A percentile compares a stretch with the other conserved stretches of the same genome.
Evolutionary conservation across 1,140 invertebrate species (phyloP).

Genomic region (Papilio polytes): DNA sequence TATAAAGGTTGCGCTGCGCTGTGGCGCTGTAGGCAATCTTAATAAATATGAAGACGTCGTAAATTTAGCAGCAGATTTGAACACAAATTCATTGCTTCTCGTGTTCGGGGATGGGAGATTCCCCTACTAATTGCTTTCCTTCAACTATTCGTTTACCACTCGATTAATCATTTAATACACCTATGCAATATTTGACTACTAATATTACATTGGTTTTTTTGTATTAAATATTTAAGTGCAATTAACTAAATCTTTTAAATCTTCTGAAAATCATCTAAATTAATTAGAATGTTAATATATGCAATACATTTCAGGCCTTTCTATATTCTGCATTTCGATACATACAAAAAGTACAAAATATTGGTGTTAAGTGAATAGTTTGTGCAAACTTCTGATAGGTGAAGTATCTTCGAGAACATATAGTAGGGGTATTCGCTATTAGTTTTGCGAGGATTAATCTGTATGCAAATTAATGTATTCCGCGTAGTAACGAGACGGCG

Average conservation of each 20-base stretch:
- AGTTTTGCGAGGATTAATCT: constrained; percentile 74
- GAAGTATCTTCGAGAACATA: constrained; percentile 22
- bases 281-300: too few species aligned
- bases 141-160: neutral
- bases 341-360: neutral
- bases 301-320: too few species aligned
- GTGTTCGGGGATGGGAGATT: neutral
- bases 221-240: too few species aligned
- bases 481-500: constrained; percentile 58
- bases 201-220: neutral
- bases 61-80: constrained; percentile 46
- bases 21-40: neutral
- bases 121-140: constrained; percentile 29
- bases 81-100: constrained; percentile 48
- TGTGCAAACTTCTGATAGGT: neutral
- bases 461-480: constrained; percentile 74
- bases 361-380: neutral
- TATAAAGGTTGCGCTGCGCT: neutral
- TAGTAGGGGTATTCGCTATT: constrained; percentile 57
- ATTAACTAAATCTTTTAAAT: too few species aligned
- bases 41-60: constrained; percentile 43
- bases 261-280: too few species aligned
- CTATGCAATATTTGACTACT: neutral
- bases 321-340: neutral
- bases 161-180: neutral